These are phyloP conservation scores for Leptodactylus fuscus DNA, from an alignment of 2,113 vertebrate genomes.

Conservation along the genomic window DNA sequence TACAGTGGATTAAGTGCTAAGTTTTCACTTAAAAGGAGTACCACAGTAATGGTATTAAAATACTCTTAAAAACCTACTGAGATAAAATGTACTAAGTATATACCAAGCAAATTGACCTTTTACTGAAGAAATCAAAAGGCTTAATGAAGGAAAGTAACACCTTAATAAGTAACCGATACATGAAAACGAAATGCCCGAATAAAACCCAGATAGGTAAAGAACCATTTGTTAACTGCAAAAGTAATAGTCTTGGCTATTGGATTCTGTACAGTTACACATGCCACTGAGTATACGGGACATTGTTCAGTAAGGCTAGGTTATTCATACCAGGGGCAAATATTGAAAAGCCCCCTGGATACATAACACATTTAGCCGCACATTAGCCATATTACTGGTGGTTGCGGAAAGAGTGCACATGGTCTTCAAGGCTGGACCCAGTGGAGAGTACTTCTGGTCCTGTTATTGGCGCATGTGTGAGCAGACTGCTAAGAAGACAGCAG, in stretches of 20 bases:
- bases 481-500: too few relatives aligned
- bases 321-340: too few relatives aligned
- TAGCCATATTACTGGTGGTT: too few relatives aligned
- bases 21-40: conserved; percentile 6
- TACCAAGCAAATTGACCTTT: background rate
- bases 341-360: too few relatives aligned
- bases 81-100: background rate
- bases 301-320: too few relatives aligned
- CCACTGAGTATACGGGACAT: too few relatives aligned
- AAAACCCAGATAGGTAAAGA: background rate
- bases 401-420: too few relatives aligned
- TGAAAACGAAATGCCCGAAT: background rate
- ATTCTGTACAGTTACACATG: background rate
- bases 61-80: background rate
- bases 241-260: background rate
- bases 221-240: background rate
- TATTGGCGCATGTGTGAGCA: too few relatives aligned
- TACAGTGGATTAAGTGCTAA: background rate
- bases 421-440: too few relatives aligned
- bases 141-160: background rate
- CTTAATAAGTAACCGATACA: background rate
- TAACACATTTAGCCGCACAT: too few relatives aligned
- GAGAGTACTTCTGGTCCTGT: too few relatives aligned
- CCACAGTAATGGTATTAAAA: background rate
- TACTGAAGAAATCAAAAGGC: background rate